Base-by-base conservation (phyloP, 2,113 vertebrate species). In the Ia io region DNA sequence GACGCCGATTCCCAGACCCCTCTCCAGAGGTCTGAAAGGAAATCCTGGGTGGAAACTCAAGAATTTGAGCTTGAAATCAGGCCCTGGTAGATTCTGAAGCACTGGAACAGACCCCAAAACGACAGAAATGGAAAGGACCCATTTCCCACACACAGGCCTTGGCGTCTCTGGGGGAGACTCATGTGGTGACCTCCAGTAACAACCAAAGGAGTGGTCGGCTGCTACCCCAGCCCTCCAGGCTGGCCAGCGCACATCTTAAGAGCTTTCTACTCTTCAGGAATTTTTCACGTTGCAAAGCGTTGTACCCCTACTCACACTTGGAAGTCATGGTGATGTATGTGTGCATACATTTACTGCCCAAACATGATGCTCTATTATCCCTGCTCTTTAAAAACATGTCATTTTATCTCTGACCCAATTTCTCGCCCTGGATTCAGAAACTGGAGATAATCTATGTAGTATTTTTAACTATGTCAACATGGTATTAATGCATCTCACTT, bases 361-460 rank as follows among this genome's bases (percentile, higher is more conserved):
- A 63, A 83, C 49, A 12, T 5, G 1, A 35, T 6, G 0, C 13
- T 51, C 37, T 73, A 5, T 22, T 25, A 12, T 9, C 59, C 78
- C 67, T 42, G 49, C 70, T 73, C 77, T 77, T 71, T 23, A 77
- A 86, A 78, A 63, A 47, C 80, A 30, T 65, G n/a, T 74, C 56
- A 23, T 16, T 89, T 74, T 53, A 44, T 32, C 87, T 90, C 44
- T 56, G 84, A 40, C 9, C 63, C n/a, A n/a, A 6, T 65, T 44
- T 87, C 82, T 71, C 76, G 30, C 32, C 42, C n/a, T 28, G 44
- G 56, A 51, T 30, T 77, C 37, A 32, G 8, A 18, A 83, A 61
- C 18, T 14, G 11, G 18, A 40, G 32, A 37, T n/a, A 35, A 69
- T 5, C 56, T 30, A 28, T 18, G 28, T 3, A 56, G 28, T 23